Percentiles rank a stretch among this genome's conserved stretches.
Evolutionary conservation across 92 coral and sea anemone genomes (phyloP).

Genomic region (Phymanthus crucifer): DNA sequence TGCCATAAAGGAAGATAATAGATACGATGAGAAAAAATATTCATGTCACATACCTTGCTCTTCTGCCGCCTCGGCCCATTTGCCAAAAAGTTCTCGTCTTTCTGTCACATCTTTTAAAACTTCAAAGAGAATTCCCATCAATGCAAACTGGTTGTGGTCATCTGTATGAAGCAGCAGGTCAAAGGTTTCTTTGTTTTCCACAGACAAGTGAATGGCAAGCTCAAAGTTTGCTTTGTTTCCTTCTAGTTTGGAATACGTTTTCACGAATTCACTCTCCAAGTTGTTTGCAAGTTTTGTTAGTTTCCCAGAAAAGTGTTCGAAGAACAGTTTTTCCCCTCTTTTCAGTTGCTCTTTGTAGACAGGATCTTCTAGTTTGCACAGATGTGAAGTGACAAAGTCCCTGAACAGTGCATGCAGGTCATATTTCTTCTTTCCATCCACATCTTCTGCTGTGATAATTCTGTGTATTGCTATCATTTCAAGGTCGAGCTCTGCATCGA

Average conservation of each 20-base stretch:
- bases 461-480: constrained; percentile 39
- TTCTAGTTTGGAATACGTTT: constrained; percentile 32
- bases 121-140: constrained; percentile 46
- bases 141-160: constrained; percentile 29
- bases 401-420: constrained; percentile 64
- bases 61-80: constrained; percentile 53
- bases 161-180: constrained; percentile 32
- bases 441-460: constrained; percentile 20
- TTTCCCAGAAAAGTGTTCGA: constrained; percentile 45
- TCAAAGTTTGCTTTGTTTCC: constrained; percentile 53
- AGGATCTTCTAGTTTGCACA: constrained; percentile 10
- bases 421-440: constrained; percentile 27
- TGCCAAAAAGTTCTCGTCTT: constrained; percentile 35
- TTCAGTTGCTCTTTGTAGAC: constrained; percentile 16
- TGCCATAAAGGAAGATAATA: too few relatives aligned
- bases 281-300: constrained; percentile 36
- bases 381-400: constrained; percentile 48
- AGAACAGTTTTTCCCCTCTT: constrained; percentile 46
- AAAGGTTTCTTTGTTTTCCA: constrained; percentile 26
- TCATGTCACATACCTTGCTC: constrained; percentile 24
- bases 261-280: constrained; percentile 50
- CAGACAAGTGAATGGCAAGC: constrained; percentile 44
- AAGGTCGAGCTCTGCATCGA: constrained; percentile 44
- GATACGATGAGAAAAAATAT: too few relatives aligned
- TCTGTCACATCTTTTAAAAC: constrained; percentile 40